Evolutionary conservation across 2,888 invertebrate species (phyloP).

Genomic region (Drosophila yooni): DNA sequence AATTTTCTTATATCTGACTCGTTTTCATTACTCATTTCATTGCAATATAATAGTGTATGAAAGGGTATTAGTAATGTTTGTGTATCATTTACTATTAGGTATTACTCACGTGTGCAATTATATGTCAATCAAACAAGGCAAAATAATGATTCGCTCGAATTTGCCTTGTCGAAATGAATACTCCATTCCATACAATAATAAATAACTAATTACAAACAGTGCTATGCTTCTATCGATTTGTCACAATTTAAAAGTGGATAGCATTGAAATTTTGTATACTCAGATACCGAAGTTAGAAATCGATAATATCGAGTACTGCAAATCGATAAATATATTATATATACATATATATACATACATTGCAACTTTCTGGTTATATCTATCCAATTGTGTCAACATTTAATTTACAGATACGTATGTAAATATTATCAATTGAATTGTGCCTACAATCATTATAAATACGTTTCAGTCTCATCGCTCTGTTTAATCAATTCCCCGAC

Average conservation of each 20-base stretch:
- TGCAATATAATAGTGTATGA: not conserved
- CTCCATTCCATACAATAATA: not conserved
- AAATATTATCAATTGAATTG: constrained; percentile 3
- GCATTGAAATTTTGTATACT: not conserved
- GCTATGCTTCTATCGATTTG: not conserved
- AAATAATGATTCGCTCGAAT: not conserved
- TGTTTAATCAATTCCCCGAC: constrained; percentile 35
- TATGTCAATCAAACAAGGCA: not conserved
- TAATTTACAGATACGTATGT: not conserved
- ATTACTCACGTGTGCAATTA: not conserved
- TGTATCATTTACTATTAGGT: not conserved
- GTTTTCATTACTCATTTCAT: not conserved
- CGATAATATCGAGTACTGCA: not conserved
- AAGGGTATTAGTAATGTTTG: not conserved
- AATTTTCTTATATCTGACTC: not conserved
- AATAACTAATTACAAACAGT: not conserved
- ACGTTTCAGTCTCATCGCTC: not conserved
- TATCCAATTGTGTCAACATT: not conserved
- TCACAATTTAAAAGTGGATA: not conserved
- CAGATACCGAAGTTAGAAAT: not conserved
- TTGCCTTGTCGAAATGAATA: not conserved
- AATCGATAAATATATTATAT: not conserved
- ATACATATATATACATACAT: not conserved
- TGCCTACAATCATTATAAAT: constrained; percentile 16
- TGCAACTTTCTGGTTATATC: not conserved